These are phyloP conservation scores for Malacoctenus gilli DNA, from an alignment of 2,797 vertebrate species.

Conservation along the genomic window DNA sequence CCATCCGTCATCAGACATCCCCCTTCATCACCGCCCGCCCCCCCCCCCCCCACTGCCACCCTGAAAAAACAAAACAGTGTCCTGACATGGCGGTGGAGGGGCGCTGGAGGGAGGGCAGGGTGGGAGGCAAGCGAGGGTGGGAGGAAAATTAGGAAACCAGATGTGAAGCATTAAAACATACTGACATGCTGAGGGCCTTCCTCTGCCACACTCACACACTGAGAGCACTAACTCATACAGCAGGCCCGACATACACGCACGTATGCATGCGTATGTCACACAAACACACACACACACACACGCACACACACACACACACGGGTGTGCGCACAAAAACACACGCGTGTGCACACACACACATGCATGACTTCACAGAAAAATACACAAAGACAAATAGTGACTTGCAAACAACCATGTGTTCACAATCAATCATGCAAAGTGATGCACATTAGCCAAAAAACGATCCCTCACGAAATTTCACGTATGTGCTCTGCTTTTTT, in stretches of 20 bases:
- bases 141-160: constrained; percentile 86
- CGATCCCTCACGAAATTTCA: constrained; percentile 20
- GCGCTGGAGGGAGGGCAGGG: constrained; percentile 53
- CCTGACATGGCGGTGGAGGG: constrained; percentile 75
- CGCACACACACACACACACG: constrained; percentile 47
- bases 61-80: constrained; percentile 86
- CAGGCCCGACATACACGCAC: constrained; percentile 56
- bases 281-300: constrained; percentile 37
- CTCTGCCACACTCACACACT: constrained; percentile 77
- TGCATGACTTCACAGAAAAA: constrained; percentile 25
- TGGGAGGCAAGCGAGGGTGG: no score
- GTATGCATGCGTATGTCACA: constrained; percentile 49
- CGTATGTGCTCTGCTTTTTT: not conserved
- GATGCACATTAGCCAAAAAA: constrained; percentile 38
- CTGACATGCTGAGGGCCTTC: constrained; percentile 81
- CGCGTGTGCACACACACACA: constrained; percentile 28
- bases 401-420: constrained; percentile 37
- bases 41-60: constrained; percentile 57
- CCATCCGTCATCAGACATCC: constrained; percentile 83
- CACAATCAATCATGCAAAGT: constrained; percentile 40
- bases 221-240: constrained; percentile 74
- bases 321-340: constrained; percentile 44
- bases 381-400: constrained; percentile 37
- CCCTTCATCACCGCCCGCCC: no score
- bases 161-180: constrained; percentile 86